Base-by-base conservation (phyloP, 2,888 invertebrate genomes). In the Andrena hattorfiana region DNA sequence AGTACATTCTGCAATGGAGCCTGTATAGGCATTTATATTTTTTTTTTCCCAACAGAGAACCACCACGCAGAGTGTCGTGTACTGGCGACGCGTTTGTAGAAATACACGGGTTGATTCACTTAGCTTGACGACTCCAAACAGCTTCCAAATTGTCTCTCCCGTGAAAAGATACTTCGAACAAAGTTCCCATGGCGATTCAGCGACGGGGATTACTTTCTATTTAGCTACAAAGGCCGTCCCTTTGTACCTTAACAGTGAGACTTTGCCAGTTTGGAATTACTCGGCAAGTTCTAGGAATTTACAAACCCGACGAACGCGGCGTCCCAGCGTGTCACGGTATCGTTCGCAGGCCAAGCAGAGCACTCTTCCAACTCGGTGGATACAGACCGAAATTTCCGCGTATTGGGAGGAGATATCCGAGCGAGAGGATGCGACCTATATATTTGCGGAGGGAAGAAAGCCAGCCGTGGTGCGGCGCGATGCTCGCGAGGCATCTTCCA, bases 381-480 rank as follows among this genome's bases (percentile, higher is more conserved):
- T 49, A 10, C n/a, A 13, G 63, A 63, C n/a, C 16, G 20, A 51
- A 67, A 68, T 42, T 63, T 73, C 7, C 16, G 20, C 10, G 66
- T n/a, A 42, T 62, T 51, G 74, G 32, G 74, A 68, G 60, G 62
- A 51, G 68, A 68, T 62, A 68, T 48, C 62, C 74, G 48, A 51
- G 67, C 67, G 60, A 78, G 74, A 67, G 30, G 67, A 42, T 10
- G 54, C 51, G 62, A 78, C 62, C 77, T 74, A 78, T 30, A 74
- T 78, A 78, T 68, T 78, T 78, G 66, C 62, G 77, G 67, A 63
- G 67, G 54, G 77, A 68, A 78, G 77, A 63, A 67, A 74, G 73
- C 51, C 67, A 67, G 67, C 67, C 62, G 60, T 30, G 67, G 74
- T 62, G 74, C 67, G 32, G 74, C 62, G 77, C 54, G 67, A 74